Base-by-base conservation (phyloP, 2,113 vertebrate genomes). In the Gavia stellata region DNA sequence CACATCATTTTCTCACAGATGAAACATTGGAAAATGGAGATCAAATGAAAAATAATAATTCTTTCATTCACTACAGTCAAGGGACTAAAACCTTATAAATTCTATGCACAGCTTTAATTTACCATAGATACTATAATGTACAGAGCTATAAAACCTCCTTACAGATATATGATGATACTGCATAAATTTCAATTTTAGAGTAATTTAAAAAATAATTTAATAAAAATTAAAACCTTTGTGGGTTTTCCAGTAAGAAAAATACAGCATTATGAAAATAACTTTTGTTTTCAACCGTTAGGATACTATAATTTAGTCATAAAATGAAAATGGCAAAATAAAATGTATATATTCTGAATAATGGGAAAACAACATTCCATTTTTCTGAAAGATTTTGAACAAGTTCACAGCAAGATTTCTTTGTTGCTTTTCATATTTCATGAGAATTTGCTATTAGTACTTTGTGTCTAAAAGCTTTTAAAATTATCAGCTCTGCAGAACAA, bases 281-380 rank as follows among this genome's bases (percentile, higher is more conserved):
- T 75, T 79, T 93, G 42, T 66, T 91, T 96, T 74, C 61, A 94
- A 86, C 95, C 52, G 75, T 96, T 73, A 85, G 75, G 72, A 88
- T 55, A 42, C 47, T 67, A 34, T 86, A 94, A 95, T 67, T 90
- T 75, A 81, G 28, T 62, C 74, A 70, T 36, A 96, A 92, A 96
- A 96, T 42, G 19, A 92, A 96, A 97, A 86, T 34, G 53, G 81
- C 45, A 96, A 95, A 96, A 72, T 67, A 47, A 61, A 89, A 93
- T 50, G 28, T 67, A 88, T 61, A 68, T 56, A 36, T 45, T 96
- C 52, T 95, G 73, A 91, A 88, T 34, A 93, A 73, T 11, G 12
- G 44, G 38, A 94, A 88, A 84, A 80, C 10, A 89, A 55, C 53
- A 83, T 16, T 70, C 38, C 63, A 31, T 29, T 81, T 88, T 92